phyloP scores from a whole-genome alignment of 1,140 invertebrate species.

The Thaumatotibia leucotreta region DNA sequence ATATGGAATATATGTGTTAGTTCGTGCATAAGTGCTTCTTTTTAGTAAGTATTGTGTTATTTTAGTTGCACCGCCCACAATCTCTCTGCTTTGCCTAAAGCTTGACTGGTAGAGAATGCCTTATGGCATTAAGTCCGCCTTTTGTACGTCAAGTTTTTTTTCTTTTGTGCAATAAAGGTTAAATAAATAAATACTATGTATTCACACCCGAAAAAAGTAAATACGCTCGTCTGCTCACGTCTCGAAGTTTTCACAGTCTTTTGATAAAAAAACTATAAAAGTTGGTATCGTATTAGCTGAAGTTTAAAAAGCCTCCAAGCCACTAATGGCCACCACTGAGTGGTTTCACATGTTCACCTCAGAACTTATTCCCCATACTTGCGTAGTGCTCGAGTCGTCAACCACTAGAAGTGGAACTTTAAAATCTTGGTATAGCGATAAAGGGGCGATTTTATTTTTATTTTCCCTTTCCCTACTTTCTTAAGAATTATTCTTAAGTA shows the following conservation, averaged over 20 bases:
- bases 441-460: neutral
- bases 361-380: neutral
- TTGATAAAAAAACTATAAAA: neutral
- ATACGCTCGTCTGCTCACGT: too few species aligned
- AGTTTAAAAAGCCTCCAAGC: neutral
- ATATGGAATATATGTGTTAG: too few species aligned
- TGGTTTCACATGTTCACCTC: constrained; percentile 48
- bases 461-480: neutral
- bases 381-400: neutral
- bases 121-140: too few species aligned
- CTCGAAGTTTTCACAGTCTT: neutral
- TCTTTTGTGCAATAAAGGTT: too few species aligned
- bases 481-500: neutral
- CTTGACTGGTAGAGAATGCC: too few species aligned
- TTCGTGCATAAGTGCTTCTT: too few species aligned
- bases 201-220: neutral
- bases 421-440: neutral
- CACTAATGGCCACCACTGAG: constrained; percentile 37
- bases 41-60: too few species aligned
- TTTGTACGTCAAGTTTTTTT: too few species aligned
- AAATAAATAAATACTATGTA: constrained; percentile 29
- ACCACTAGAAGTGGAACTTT: too few species aligned
- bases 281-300: neutral
- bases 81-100: too few species aligned
- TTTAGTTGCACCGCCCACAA: too few species aligned